These are phyloP conservation scores for Drosophila hawaiiensis DNA, from an alignment of 2,888 invertebrate species.

Conservation along the genomic window DNA sequence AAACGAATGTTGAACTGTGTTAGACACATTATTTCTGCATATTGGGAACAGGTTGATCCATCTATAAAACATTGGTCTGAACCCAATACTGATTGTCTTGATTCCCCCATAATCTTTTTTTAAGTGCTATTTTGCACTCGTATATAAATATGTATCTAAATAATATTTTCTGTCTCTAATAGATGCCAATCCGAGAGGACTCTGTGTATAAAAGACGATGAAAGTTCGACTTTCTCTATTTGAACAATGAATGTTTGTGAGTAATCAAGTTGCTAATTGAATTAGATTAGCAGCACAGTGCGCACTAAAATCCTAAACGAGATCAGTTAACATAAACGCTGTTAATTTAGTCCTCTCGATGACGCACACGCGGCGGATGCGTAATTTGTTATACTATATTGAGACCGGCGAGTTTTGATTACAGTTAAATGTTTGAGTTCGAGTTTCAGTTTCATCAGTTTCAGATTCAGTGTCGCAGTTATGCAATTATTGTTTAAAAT, in stretches of 20 bases:
- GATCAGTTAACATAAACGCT: neutral
- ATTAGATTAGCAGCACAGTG: constrained; percentile 59
- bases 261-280: constrained; percentile 55
- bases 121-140: neutral
- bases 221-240: neutral
- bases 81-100: neutral
- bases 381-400: neutral
- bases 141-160: neutral
- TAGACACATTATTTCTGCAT: neutral
- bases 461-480: constrained; percentile 9
- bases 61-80: neutral
- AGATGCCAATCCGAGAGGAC: neutral
- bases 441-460: constrained; percentile 39
- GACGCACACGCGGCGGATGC: constrained; percentile 33
- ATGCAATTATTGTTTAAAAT: constrained; percentile 10
- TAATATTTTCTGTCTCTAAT: neutral
- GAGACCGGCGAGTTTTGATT: neutral
- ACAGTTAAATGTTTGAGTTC: constrained; percentile 8
- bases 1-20: neutral
- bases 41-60: neutral
- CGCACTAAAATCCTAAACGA: constrained; percentile 29
- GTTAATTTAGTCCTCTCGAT: neutral
- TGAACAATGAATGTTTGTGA: neutral
- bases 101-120: neutral
- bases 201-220: neutral